Percentiles rank a stretch among this genome's conserved stretches.
These are phyloP conservation scores for Myathropa florea DNA, from an alignment of 2,888 invertebrate species.

Conservation along the genomic window DNA sequence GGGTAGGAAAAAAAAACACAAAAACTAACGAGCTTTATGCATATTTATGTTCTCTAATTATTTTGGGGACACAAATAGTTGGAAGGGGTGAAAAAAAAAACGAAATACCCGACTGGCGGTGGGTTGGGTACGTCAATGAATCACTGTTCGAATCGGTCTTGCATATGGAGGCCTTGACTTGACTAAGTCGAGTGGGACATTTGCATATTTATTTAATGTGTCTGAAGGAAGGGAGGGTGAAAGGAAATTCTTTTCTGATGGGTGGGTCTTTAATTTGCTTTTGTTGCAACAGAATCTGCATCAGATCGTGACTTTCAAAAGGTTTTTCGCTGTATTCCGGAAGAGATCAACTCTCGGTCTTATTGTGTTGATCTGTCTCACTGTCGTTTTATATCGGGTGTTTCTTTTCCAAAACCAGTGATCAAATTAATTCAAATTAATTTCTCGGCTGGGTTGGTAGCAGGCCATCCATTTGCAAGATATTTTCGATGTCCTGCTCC, in stretches of 20 bases:
- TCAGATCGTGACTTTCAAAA: neutral
- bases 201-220: slow-evolving; percentile 18
- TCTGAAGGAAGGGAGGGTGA: neutral
- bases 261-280: neutral
- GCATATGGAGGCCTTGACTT: slow-evolving; percentile 28
- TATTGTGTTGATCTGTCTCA: no score
- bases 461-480: no score
- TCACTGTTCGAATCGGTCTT: slow-evolving; percentile 27
- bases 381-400: no score
- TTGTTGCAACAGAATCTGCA: neutral
- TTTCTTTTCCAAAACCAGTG: no score
- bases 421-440: no score
- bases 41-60: slow-evolving; percentile 70
- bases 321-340: neutral
- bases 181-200: slow-evolving; percentile 1
- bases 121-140: slow-evolving; percentile 41
- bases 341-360: no score
- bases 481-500: no score
- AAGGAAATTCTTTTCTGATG: neutral
- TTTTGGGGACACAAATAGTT: slow-evolving; percentile 37
- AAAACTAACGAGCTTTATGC: slow-evolving; percentile 46
- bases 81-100: neutral
- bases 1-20: slow-evolving; percentile 8
- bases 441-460: no score
- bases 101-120: slow-evolving; percentile 3